Base-by-base conservation (phyloP, 1,140 invertebrate species). In the Pogonomyrmex barbatus region DNA sequence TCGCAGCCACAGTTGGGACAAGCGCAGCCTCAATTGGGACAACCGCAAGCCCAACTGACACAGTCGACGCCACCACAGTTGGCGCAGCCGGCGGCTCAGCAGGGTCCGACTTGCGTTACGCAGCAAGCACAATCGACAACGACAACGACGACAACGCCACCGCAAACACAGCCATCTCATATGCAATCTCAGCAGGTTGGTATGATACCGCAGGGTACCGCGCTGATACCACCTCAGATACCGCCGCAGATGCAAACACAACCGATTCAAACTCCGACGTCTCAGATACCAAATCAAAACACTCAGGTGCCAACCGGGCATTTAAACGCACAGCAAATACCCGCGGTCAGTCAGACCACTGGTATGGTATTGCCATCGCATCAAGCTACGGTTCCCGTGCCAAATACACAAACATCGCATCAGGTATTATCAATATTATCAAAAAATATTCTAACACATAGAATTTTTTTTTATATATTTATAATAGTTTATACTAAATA, bases 221-320 rank as follows among this genome's bases (percentile, higher is more conserved):
- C 92, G 8, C 86, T 94, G 6, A 92, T 88, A n/a, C 82, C 89
- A 17, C 45, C 91, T 39, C 92, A 92, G 71, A 88, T 92, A 17
- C 70, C 89, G 0, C 76, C 91, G 14, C 95, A 95, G 81, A 87
- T 93, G 17, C 94, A 93, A 71, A 14, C 68, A 8, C 87, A 91
- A 78, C 86, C 93, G 60, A 92, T 95, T 82, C 91, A 93, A 77
- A 94, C 93, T 93, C 14, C 90, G 79, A 4, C 77, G 6, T 3
- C 78, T 0, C 87, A 90, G 39, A 77, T 88, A 58, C 92, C 87
- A 65, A 90, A 56, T 30, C 90, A 85, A 50, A 75, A 76, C 8
- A 71, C 63, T 76, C 87, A 88, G 52, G 71, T 71, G 8, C 87
- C 86, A 39, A 9, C 89, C 2, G 83, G 89, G 8, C 88, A 88